phyloP scores from a whole-genome alignment of 2,888 invertebrate genomes.

The Apamea epomidion region DNA sequence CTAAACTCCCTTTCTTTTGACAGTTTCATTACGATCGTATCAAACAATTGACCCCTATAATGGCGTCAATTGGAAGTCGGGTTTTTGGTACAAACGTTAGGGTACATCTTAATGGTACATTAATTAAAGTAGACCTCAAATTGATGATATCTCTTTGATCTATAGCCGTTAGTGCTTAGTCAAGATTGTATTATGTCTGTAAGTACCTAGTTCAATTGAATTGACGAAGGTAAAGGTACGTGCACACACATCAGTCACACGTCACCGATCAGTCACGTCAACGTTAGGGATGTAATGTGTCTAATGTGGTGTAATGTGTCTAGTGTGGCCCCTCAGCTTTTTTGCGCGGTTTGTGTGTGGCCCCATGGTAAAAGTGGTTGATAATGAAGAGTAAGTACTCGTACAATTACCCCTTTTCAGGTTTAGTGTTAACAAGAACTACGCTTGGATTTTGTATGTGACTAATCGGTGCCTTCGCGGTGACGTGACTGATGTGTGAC shows the following conservation, averaged over 20 bases:
- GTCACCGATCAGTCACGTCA: not conserved
- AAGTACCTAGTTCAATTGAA: slow-evolving; percentile 41
- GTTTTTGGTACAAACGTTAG: slow-evolving; percentile 74
- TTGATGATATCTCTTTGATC: slow-evolving; percentile 68
- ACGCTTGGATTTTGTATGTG: not conserved
- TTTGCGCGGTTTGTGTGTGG: not conserved
- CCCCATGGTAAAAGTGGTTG: not conserved
- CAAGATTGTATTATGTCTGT: slow-evolving; percentile 58
- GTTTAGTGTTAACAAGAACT: not conserved
- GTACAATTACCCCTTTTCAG: not conserved
- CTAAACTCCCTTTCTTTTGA: slow-evolving; percentile 8
- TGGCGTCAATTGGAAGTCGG: slow-evolving; percentile 77
- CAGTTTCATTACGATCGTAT: slow-evolving; percentile 48
- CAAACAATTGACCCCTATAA: slow-evolving; percentile 82
- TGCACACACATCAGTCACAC: slow-evolving; percentile 5
- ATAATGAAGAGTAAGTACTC: not conserved
- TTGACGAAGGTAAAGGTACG: slow-evolving; percentile 24
- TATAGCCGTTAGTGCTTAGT: slow-evolving; percentile 53
- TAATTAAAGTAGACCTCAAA: slow-evolving; percentile 75
- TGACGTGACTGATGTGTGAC: not conserved
- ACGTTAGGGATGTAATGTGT: not conserved
- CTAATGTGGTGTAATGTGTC: not conserved
- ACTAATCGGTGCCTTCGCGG: not conserved
- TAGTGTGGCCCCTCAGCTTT: too few species aligned
- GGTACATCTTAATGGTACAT: slow-evolving; percentile 77